These are phyloP conservation scores for Keiferia lycopersicella DNA, from an alignment of 2,888 invertebrate genomes.

Conservation along the genomic window DNA sequence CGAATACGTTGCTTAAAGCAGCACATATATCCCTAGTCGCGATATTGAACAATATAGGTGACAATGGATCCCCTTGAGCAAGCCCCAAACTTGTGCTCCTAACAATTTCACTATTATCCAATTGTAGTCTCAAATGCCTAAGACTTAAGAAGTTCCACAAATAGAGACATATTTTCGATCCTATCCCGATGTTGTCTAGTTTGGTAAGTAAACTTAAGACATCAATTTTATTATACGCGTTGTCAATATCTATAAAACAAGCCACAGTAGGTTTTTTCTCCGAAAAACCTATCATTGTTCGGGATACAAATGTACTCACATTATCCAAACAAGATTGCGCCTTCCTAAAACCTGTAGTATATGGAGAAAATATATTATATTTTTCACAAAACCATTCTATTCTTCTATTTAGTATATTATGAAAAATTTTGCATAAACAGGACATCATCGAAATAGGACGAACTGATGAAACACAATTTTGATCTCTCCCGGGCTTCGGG, in stretches of 20 bases:
- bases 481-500: slow-evolving; percentile 31
- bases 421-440: slow-evolving; percentile 33
- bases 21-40: slow-evolving; percentile 24
- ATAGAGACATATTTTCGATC: slow-evolving; percentile 23
- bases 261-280: slow-evolving; percentile 5
- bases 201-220: neutral
- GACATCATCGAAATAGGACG: slow-evolving; percentile 34
- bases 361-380: slow-evolving; percentile 26
- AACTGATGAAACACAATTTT: slow-evolving; percentile 11
- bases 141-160: slow-evolving; percentile 29
- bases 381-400: slow-evolving; percentile 33
- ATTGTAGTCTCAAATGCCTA: slow-evolving; percentile 17
- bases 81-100: slow-evolving; percentile 24
- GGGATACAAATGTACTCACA: slow-evolving; percentile 27
- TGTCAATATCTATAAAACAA: slow-evolving; percentile 23
- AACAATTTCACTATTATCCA: neutral
- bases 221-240: slow-evolving; percentile 23
- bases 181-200: slow-evolving; percentile 6
- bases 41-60: slow-evolving; percentile 33
- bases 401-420: slow-evolving; percentile 27
- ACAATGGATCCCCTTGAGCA: slow-evolving; percentile 33
- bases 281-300: slow-evolving; percentile 27
- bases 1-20: slow-evolving; percentile 1
- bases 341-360: too few relatives aligned
- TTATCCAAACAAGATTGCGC: slow-evolving; percentile 30